phyloP scores from a whole-genome alignment of 2,113 vertebrate species.

The Rana temporaria region DNA sequence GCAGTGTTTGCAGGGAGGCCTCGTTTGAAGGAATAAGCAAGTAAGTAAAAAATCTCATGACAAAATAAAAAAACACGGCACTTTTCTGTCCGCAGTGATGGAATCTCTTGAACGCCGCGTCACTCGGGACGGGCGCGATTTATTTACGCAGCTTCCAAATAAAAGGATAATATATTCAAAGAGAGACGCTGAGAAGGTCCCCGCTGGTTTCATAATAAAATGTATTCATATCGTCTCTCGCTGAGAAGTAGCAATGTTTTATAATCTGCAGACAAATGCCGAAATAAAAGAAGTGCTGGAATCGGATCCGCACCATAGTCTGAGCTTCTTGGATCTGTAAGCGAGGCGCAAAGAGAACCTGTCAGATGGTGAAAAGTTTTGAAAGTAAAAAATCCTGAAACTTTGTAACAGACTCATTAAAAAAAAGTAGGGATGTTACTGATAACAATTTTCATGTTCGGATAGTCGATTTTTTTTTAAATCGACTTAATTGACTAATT shows the following conservation, averaged over 20 bases:
- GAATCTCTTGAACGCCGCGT: neutral
- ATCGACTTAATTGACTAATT: too few relatives aligned
- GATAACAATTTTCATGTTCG: too few relatives aligned
- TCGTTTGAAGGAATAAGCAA: constrained; percentile 92
- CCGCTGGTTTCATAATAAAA: neutral
- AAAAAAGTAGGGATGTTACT: too few relatives aligned
- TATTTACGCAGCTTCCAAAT: constrained; percentile 6
- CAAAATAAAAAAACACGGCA: neutral
- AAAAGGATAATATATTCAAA: neutral
- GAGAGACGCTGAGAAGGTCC: neutral
- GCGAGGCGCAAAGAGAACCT: too few relatives aligned
- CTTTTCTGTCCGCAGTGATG: neutral
- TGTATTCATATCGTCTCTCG: constrained; percentile 1
- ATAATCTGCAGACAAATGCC: neutral
- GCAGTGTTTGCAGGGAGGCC: constrained; percentile 85
- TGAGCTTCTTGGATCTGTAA: too few relatives aligned
- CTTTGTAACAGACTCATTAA: too few relatives aligned
- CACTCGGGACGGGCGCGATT: neutral
- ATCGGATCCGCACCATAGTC: too few relatives aligned
- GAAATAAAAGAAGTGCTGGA: neutral
- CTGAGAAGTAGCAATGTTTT: neutral
- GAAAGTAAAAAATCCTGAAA: too few relatives aligned
- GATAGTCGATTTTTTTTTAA: too few relatives aligned
- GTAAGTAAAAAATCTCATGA: constrained; percentile 72
- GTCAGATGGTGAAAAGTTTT: too few relatives aligned